These are phyloP conservation scores for Orthosia gracilis DNA, from an alignment of 2,888 invertebrate genomes.

Conservation along the genomic window DNA sequence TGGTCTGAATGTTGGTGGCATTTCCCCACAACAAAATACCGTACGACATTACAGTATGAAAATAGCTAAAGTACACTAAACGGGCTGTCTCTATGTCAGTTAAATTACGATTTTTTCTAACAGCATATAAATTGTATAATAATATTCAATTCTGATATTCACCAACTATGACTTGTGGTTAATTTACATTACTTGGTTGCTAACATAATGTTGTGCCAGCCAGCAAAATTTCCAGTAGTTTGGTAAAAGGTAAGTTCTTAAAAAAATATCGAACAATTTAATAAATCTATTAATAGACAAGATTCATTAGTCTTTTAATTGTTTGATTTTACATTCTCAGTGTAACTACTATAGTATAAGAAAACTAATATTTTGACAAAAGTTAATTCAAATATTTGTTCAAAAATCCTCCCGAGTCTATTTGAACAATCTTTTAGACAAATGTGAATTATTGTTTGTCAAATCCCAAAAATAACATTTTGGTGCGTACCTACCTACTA, in stretches of 20 bases:
- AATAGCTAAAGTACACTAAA: no score
- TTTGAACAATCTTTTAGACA: conserved; percentile 2
- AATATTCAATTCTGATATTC: no score
- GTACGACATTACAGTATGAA: no score
- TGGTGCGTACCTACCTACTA: not conserved
- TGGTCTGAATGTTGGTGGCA: no score
- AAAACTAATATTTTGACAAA: not conserved
- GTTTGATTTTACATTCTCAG: not conserved
- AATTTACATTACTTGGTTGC: no score
- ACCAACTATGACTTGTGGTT: no score
- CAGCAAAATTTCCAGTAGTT: no score
- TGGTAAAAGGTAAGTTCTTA: not conserved
- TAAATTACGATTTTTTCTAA: no score
- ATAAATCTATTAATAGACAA: not conserved
- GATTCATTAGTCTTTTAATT: not conserved
- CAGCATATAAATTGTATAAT: no score
- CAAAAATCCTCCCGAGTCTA: not conserved
- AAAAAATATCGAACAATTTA: not conserved
- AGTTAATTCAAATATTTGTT: conserved; percentile 6
- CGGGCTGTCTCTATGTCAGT: no score
- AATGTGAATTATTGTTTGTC: conserved; percentile 16
- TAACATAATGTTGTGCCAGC: no score
- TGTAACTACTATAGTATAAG: not conserved
- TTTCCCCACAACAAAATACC: no score
- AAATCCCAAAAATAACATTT: conserved; percentile 13